Evolutionary conservation across 2,888 invertebrate species (phyloP).

Genomic region (Nipponacmea schrenckii): DNA sequence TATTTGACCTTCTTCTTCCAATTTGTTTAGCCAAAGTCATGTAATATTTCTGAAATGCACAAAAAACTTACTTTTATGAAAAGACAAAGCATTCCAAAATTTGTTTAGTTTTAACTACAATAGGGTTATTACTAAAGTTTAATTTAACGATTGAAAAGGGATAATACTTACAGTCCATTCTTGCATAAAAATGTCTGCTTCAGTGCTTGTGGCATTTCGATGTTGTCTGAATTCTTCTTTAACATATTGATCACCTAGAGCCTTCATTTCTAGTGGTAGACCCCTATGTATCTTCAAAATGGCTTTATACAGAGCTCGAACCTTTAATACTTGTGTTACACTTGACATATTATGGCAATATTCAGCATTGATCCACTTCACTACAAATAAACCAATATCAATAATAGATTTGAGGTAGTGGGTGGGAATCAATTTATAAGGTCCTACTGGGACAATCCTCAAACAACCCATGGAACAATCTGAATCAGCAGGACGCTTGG

Average conservation of each 20-base stretch:
- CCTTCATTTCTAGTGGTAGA: conserved; percentile 77
- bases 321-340: conserved; percentile 73
- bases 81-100: too few relatives aligned
- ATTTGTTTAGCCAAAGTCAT: conserved; percentile 55
- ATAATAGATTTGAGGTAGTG: too few relatives aligned
- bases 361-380: too few relatives aligned
- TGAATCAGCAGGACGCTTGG: too few relatives aligned
- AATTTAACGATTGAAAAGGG: not conserved
- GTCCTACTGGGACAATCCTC: too few relatives aligned
- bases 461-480: too few relatives aligned
- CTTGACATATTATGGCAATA: not conserved
- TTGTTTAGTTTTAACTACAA: too few relatives aligned
- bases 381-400: too few relatives aligned
- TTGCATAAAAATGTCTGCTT: conserved; percentile 81
- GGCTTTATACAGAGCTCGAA: conserved; percentile 81
- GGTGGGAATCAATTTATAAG: too few relatives aligned
- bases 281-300: conserved; percentile 83
- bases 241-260: conserved; percentile 81
- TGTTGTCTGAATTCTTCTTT: conserved; percentile 88
- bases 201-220: conserved; percentile 75
- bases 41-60: conserved; percentile 56
- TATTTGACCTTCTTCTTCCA: conserved; percentile 40
- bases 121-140: too few relatives aligned
- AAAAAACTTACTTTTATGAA: not conserved
- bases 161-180: conserved; percentile 81